Evolutionary conservation across 2,888 invertebrate species (phyloP).

Genomic region (Cephus nigrinus): DNA sequence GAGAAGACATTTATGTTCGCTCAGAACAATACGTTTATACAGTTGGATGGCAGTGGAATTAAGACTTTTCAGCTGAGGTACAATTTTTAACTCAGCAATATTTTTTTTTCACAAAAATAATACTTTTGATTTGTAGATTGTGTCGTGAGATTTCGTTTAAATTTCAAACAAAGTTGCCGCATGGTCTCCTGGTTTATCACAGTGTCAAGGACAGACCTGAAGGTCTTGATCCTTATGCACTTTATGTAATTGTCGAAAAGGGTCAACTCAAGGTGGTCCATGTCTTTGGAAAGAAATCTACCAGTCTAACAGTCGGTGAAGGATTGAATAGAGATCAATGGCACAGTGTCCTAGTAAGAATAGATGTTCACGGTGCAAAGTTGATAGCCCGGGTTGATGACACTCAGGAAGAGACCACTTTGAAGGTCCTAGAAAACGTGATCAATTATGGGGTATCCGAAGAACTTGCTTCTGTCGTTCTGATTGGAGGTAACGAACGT

Average conservation of each 20-base stretch:
- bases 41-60: slow-evolving; percentile 90
- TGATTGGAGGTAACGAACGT: slow-evolving; percentile 81
- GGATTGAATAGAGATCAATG: slow-evolving; percentile 90
- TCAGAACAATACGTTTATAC: slow-evolving; percentile 90
- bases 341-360: slow-evolving; percentile 88
- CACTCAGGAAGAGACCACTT: slow-evolving; percentile 81
- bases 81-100: not conserved
- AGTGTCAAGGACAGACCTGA: slow-evolving; percentile 87
- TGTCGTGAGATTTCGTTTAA: slow-evolving; percentile 90
- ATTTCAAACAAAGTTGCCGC: slow-evolving; percentile 88
- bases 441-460: slow-evolving; percentile 89
- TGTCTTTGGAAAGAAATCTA: slow-evolving; percentile 89
- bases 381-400: slow-evolving; percentile 89
- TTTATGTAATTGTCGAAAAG: slow-evolving; percentile 92
- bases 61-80: slow-evolving; percentile 91
- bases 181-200: slow-evolving; percentile 89
- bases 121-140: slow-evolving; percentile 68
- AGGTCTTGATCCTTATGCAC: slow-evolving; percentile 87
- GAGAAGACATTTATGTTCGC: slow-evolving; percentile 93
- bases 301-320: slow-evolving; percentile 86
- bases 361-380: slow-evolving; percentile 87
- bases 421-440: slow-evolving; percentile 85
- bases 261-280: slow-evolving; percentile 93
- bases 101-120: slow-evolving; percentile 1
- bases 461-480: slow-evolving; percentile 87